These are phyloP conservation scores for Cyanistes caeruleus DNA, from an alignment of 2,113 vertebrate genomes.

Conservation along the genomic window DNA sequence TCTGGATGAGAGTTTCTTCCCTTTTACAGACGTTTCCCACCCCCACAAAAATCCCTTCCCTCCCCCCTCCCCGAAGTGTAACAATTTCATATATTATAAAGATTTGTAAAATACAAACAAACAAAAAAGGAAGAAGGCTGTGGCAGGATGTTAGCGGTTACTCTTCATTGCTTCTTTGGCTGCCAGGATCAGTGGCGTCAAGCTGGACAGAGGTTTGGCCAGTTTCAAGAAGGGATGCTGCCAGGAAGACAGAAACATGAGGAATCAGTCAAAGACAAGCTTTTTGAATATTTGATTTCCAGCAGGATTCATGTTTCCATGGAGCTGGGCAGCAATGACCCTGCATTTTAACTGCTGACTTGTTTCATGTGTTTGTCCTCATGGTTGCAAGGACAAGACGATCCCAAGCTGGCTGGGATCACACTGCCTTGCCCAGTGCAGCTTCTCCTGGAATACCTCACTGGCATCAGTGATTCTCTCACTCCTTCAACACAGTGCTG, in stretches of 20 bases:
- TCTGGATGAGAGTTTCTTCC: conserved; percentile 64
- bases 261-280: background rate
- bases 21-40: conserved; percentile 52
- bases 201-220: conserved; percentile 96
- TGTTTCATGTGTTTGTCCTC: background rate
- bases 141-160: conserved; percentile 84
- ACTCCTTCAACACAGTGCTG: background rate
- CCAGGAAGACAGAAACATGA: conserved; percentile 18
- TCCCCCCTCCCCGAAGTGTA: conserved; percentile 42
- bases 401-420: background rate
- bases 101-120: conserved; percentile 75
- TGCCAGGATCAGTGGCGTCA: conserved; percentile 96
- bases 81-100: conserved; percentile 80
- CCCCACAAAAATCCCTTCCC: background rate
- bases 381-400: background rate
- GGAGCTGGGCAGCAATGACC: background rate
- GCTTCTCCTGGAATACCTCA: background rate
- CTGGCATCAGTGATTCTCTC: background rate
- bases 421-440: background rate
- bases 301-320: background rate
- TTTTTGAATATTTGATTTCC: background rate
- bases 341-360: background rate
- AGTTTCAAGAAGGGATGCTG: conserved; percentile 98
- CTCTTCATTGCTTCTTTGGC: conserved; percentile 99
- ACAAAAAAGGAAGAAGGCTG: conserved; percentile 47